Conservation (phyloP, 2,797 vertebrate genomes). For the Staurois parvus region DNA sequence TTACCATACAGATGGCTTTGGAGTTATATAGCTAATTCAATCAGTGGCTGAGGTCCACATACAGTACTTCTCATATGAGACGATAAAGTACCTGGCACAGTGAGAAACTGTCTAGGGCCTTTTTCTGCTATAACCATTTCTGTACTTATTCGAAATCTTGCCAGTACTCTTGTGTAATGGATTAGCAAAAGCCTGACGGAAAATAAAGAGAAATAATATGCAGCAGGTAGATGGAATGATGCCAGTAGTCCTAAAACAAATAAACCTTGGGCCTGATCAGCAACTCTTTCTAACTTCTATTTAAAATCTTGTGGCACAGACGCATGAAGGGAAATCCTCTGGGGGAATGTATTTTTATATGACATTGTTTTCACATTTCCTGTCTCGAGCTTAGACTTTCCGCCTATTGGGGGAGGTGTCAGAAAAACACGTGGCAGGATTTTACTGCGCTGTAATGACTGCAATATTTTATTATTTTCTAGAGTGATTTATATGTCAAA, state of each 20-base stretch:
- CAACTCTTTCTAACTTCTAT: background rate
- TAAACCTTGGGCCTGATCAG: background rate
- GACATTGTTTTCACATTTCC: constrained; percentile 55
- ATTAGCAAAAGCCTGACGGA: background rate
- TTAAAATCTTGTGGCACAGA: constrained; percentile 12
- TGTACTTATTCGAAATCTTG: background rate
- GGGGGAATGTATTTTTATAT: constrained; percentile 47
- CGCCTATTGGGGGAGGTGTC: constrained; percentile 12
- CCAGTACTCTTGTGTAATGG: background rate
- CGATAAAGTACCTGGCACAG: too few species aligned
- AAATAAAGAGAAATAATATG: background rate
- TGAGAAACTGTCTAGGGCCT: background rate
- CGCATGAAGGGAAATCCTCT: constrained; percentile 43
- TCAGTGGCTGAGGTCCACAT: too few species aligned
- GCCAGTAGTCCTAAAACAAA: background rate
- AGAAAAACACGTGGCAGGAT: constrained; percentile 14
- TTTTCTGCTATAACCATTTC: background rate
- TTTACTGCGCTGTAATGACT: background rate
- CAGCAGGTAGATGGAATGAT: background rate
- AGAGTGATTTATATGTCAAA: background rate
- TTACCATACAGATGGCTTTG: too few species aligned
- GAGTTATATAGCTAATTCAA: too few species aligned
- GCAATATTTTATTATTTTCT: background rate
- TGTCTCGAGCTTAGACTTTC: constrained; percentile 21
- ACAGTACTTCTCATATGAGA: too few species aligned